Conservation (phyloP, 2,888 invertebrate genomes). For the Tridacna crocea region DNA sequence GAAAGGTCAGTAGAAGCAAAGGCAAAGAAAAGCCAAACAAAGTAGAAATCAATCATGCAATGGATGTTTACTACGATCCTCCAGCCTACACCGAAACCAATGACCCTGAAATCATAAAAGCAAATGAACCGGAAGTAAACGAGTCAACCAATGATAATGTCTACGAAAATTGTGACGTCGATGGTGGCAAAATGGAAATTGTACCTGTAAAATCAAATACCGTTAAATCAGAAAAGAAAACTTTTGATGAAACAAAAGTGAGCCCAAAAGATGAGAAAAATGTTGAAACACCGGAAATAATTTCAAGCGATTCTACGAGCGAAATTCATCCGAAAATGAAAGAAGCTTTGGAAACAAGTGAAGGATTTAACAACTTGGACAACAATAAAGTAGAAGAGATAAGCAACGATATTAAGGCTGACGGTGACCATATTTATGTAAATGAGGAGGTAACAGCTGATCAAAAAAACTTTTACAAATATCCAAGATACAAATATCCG, state of each 20-base stretch:
- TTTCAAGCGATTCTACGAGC: no score
- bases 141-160: not conserved
- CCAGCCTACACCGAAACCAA: conserved; percentile 6
- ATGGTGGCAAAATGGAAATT: not conserved
- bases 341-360: conserved; percentile 4
- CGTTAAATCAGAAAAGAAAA: not conserved
- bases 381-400: not conserved
- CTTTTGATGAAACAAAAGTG: not conserved
- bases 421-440: conserved; percentile 7
- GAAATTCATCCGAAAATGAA: conserved; percentile 23
- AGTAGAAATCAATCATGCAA: conserved; percentile 8
- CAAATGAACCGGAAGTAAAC: not conserved
- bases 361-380: not conserved
- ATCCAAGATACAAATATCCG: not conserved
- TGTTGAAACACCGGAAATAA: not conserved
- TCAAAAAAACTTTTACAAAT: conserved; percentile 3
- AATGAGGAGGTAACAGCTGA: conserved; percentile 4
- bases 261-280: not conserved
- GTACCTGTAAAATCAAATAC: not conserved
- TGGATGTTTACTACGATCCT: conserved; percentile 18
- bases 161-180: conserved; percentile 25
- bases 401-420: not conserved
- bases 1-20: conserved; percentile 10
- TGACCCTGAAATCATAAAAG: not conserved
- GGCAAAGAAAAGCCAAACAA: conserved; percentile 1